Evolutionary conservation across 2,888 invertebrate genomes (phyloP).

Genomic region (Amblyjoppa proteus): DNA sequence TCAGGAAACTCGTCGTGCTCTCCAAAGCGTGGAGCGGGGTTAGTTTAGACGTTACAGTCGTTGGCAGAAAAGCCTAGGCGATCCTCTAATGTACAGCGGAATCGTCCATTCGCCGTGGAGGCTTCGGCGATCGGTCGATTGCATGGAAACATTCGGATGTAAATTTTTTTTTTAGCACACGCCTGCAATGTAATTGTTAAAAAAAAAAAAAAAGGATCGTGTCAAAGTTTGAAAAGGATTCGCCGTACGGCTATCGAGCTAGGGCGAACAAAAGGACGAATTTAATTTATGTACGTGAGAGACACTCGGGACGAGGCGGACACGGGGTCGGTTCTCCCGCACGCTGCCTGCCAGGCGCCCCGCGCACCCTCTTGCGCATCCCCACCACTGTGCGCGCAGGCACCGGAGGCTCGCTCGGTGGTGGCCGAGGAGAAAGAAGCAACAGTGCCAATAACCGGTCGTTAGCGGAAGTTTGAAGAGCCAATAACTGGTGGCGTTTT

Average conservation of each 20-base stretch:
- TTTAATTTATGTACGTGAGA: too few species aligned
- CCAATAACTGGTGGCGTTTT: constrained; percentile 43
- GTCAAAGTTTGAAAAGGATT: too few species aligned
- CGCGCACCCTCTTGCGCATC: background rate
- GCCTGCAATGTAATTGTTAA: too few species aligned
- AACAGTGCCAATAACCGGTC: background rate
- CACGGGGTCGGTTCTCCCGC: background rate
- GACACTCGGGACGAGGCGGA: background rate
- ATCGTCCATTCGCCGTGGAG: background rate
- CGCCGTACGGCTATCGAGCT: too few species aligned
- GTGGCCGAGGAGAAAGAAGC: background rate
- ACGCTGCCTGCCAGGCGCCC: background rate
- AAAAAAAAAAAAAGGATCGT: too few species aligned
- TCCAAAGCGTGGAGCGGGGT: constrained; percentile 72
- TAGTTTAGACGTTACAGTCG: constrained; percentile 1
- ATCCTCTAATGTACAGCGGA: background rate
- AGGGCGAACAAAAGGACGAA: too few species aligned
- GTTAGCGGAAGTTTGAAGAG: background rate
- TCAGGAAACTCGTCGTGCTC: constrained; percentile 76
- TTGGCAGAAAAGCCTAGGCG: constrained; percentile 11
- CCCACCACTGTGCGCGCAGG: background rate
- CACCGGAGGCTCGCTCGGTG: background rate
- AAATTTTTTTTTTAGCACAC: too few species aligned
- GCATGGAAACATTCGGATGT: too few species aligned
- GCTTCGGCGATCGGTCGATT: too few species aligned